Conservation (phyloP, 2,797 vertebrate species). For the Poeciliopsis gracilis region DNA sequence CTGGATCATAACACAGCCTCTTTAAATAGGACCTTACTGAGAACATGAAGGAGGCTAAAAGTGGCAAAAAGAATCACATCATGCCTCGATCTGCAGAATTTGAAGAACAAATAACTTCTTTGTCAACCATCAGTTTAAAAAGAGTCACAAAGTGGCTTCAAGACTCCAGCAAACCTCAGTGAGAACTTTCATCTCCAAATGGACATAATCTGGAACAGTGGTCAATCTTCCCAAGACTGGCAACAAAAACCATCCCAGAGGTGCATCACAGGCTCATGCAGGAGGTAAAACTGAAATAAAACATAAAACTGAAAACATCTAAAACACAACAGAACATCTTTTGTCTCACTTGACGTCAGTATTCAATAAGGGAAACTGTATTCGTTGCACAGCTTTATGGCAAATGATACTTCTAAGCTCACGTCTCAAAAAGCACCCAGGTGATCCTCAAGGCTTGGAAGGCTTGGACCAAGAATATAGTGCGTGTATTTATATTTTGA, state of each 20-base stretch:
- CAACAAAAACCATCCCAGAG: not conserved
- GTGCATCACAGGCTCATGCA: not conserved
- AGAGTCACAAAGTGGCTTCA: not conserved
- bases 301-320: not conserved
- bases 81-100: not conserved
- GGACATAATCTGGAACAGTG: not conserved
- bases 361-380: not conserved
- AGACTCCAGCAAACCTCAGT: not conserved
- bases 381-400: not conserved
- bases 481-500: not conserved
- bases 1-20: too few relatives aligned
- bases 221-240: not conserved
- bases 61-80: not conserved
- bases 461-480: not conserved
- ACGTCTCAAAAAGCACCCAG: not conserved
- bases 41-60: not conserved
- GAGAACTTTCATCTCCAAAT: not conserved
- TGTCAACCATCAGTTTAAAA: not conserved
- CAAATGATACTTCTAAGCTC: too few relatives aligned
- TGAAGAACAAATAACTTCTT: not conserved
- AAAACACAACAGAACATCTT: not conserved
- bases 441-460: not conserved
- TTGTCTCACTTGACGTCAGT: not conserved
- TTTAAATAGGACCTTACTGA: not conserved
- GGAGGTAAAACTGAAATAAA: too few relatives aligned